A percentile compares a stretch with the other conserved stretches of the same genome.
phyloP scores from a whole-genome alignment of 1,140 invertebrate genomes.

The Bathynomus jamesi region DNA sequence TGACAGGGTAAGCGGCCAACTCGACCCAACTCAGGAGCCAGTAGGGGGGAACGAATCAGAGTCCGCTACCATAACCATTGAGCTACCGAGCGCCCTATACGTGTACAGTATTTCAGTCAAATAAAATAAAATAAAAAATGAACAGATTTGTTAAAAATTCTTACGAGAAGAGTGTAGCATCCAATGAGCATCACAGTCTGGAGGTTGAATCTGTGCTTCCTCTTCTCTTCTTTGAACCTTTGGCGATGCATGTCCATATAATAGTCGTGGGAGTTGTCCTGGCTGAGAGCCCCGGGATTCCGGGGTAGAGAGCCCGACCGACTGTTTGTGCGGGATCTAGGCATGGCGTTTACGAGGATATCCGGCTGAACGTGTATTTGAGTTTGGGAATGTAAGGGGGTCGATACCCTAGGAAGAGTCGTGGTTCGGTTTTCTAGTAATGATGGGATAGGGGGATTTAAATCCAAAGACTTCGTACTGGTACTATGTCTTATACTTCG shows the following conservation, averaged over 20 bases:
- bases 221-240: constrained; percentile 26
- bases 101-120: no score
- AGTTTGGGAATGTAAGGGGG: neutral
- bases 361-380: neutral
- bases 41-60: no score
- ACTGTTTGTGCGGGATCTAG: constrained; percentile 3
- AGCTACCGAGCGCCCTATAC: no score
- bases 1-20: no score
- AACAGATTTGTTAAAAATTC: neutral
- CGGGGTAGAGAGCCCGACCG: constrained; percentile 3
- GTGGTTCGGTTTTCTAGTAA: neutral
- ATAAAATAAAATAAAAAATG: no score
- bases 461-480: constrained; percentile 7
- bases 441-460: neutral
- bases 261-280: constrained; percentile 36
- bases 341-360: neutral
- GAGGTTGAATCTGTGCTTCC: constrained; percentile 33
- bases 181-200: constrained; percentile 35
- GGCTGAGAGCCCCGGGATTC: constrained; percentile 5
- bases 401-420: neutral
- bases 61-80: no score
- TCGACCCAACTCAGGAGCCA: no score
- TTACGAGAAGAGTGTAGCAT: constrained; percentile 34
- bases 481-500: constrained; percentile 3
- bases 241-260: constrained; percentile 26